Conservation (phyloP, 2,888 invertebrate species). For the Sarcophaga variegata region DNA sequence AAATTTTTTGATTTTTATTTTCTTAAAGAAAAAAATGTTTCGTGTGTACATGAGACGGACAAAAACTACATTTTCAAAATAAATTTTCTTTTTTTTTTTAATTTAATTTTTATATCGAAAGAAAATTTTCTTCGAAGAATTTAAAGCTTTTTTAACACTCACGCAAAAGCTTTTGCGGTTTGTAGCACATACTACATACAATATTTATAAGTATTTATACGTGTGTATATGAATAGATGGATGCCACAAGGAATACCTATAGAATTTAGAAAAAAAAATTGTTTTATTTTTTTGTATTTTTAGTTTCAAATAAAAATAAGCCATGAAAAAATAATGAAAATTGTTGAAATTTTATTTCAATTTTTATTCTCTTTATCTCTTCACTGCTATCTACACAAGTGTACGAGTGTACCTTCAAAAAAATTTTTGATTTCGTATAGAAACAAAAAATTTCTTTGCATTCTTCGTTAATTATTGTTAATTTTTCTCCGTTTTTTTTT, state of each 20-base stretch:
- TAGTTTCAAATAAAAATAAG: conserved; percentile 15
- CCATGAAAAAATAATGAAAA: conserved; percentile 12
- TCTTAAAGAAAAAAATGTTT: neutral
- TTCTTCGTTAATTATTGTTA: conserved; percentile 51
- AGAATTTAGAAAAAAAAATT: too few species aligned
- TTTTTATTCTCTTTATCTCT: conserved; percentile 17
- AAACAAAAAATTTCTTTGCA: conserved; percentile 15
- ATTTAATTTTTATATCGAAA: neutral
- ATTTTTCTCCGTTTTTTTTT: conserved; percentile 74
- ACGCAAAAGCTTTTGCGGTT: conserved; percentile 53
- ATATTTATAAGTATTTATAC: conserved; percentile 1
- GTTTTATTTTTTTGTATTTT: conserved; percentile 21
- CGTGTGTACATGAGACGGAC: neutral
- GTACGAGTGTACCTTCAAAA: conserved; percentile 17
- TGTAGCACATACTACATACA: neutral
- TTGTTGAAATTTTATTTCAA: conserved; percentile 1
- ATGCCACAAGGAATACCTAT: too few species aligned
- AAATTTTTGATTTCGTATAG: conserved; percentile 7
- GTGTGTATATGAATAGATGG: neutral
- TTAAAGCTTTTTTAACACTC: conserved; percentile 53
- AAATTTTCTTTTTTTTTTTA: neutral
- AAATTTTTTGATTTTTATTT: conserved; percentile 19
- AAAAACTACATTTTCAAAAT: neutral
- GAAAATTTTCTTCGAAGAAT: neutral
- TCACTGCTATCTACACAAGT: neutral